A percentile compares a stretch with the other conserved stretches of the same genome.
Conservation (phyloP, 2,797 vertebrate genomes). For the Tragopan temminckii region DNA sequence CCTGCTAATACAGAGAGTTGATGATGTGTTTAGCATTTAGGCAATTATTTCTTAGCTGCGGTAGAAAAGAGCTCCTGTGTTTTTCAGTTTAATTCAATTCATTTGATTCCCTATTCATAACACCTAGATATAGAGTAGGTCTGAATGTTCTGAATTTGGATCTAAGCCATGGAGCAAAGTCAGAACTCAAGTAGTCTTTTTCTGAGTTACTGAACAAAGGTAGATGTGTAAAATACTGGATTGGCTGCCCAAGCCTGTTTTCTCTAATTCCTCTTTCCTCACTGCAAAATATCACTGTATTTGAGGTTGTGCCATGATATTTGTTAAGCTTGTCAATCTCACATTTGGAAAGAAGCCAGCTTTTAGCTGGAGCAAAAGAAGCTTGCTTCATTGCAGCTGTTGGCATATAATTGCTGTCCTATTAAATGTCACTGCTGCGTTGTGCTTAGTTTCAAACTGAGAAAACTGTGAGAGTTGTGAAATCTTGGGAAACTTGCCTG, state of each 20-base stretch:
- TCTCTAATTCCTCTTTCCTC: constrained; percentile 33
- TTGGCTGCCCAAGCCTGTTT: constrained; percentile 1
- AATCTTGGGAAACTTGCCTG: constrained; percentile 40
- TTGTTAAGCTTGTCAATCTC: constrained; percentile 58
- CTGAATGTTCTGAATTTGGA: not conserved
- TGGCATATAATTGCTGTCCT: constrained; percentile 52
- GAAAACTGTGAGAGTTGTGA: constrained; percentile 43
- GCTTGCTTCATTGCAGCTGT: constrained; percentile 62
- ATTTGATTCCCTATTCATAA: not conserved
- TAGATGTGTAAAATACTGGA: not conserved
- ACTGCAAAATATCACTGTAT: constrained; percentile 8
- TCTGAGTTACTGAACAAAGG: not conserved
- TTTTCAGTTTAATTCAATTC: not conserved
- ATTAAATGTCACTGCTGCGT: constrained; percentile 60
- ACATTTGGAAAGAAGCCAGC: constrained; percentile 39
- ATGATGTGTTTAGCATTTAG: not conserved
- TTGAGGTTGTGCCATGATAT: constrained; percentile 30
- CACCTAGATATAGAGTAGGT: not conserved
- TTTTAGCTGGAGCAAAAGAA: constrained; percentile 37
- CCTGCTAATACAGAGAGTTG: not conserved
- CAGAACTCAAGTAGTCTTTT: not conserved
- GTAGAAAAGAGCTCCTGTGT: not conserved
- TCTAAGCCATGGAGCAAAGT: not conserved
- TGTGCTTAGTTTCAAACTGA: constrained; percentile 63
- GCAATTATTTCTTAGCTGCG: not conserved